Conservation (phyloP, 2,113 vertebrate genomes). For the Garra rufa region DNA sequence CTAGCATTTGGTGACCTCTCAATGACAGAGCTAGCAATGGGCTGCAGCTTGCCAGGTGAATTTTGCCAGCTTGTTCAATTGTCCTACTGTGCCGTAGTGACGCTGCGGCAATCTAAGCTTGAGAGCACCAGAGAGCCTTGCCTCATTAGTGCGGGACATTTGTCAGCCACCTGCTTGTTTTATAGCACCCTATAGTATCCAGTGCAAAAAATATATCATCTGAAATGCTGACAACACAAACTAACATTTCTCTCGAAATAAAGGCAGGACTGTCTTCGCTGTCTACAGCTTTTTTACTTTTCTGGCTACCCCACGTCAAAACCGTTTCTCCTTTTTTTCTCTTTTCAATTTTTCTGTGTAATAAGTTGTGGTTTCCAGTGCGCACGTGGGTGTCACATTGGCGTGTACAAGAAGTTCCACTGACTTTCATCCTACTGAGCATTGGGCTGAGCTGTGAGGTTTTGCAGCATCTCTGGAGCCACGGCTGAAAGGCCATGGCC, state of each 20-base stretch:
- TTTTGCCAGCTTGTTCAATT: neutral
- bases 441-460: conserved; percentile 46
- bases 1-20: conserved; percentile 41
- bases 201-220: conserved; percentile 33
- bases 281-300: conserved; percentile 54
- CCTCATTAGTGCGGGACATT: conserved; percentile 37
- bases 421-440: conserved; percentile 59
- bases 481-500: conserved; percentile 54
- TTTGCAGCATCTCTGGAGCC: conserved; percentile 44
- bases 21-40: conserved; percentile 42
- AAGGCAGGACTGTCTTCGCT: conserved; percentile 35
- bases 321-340: conserved; percentile 31
- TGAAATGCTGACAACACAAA: conserved; percentile 45
- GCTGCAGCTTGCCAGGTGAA: conserved; percentile 8
- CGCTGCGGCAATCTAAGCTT: conserved; percentile 20
- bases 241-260: conserved; percentile 49
- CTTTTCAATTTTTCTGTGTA: conserved; percentile 51
- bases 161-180: conserved; percentile 41
- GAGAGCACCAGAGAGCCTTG: conserved; percentile 27
- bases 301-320: conserved; percentile 56
- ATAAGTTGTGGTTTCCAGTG: conserved; percentile 57
- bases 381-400: conserved; percentile 59
- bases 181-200: conserved; percentile 19
- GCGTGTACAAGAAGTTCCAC: conserved; percentile 57
- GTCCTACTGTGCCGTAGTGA: conserved; percentile 20